A percentile compares a stretch with the other conserved stretches of the same genome.
These are phyloP conservation scores for Acronicta psi DNA, from an alignment of 2,888 invertebrate species.

Conservation along the genomic window DNA sequence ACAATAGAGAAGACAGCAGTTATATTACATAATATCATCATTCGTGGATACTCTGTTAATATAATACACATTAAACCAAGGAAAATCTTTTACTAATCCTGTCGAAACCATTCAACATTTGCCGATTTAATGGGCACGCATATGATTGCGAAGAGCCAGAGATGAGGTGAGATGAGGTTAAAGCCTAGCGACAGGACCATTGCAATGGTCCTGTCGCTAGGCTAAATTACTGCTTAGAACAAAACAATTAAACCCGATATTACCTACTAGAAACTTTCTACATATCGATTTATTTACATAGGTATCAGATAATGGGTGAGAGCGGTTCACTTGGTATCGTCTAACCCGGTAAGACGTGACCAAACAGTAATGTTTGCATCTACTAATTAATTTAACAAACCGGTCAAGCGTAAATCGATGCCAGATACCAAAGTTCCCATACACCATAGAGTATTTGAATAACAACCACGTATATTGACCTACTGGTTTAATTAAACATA, in stretches of 20 bases:
- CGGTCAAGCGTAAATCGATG: slow-evolving; percentile 49
- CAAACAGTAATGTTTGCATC: slow-evolving; percentile 56
- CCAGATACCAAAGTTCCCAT: slow-evolving; percentile 48
- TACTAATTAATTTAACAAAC: slow-evolving; percentile 58
- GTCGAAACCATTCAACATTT: too few relatives aligned
- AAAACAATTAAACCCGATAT: too few relatives aligned
- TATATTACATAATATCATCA: background rate
- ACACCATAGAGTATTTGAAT: slow-evolving; percentile 35
- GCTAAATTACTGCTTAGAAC: too few relatives aligned
- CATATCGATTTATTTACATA: slow-evolving; percentile 7
- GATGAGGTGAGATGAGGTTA: too few relatives aligned
- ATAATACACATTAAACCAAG: too few relatives aligned
- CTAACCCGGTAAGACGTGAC: slow-evolving; percentile 50
- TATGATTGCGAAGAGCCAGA: too few relatives aligned
- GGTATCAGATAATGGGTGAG: slow-evolving; percentile 33
- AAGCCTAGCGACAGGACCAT: too few relatives aligned
- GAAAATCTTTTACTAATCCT: too few relatives aligned
- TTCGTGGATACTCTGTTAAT: too few relatives aligned
- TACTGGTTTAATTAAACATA: slow-evolving; percentile 26
- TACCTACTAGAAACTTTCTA: slow-evolving; percentile 10
- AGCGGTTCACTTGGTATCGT: slow-evolving; percentile 20
- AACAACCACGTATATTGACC: slow-evolving; percentile 37
- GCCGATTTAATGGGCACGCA: too few relatives aligned
- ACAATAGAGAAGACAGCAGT: slow-evolving; percentile 5
- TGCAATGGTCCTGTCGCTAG: too few relatives aligned